phyloP scores from a whole-genome alignment of 1,140 invertebrate genomes.

The Anastrepha ludens region DNA sequence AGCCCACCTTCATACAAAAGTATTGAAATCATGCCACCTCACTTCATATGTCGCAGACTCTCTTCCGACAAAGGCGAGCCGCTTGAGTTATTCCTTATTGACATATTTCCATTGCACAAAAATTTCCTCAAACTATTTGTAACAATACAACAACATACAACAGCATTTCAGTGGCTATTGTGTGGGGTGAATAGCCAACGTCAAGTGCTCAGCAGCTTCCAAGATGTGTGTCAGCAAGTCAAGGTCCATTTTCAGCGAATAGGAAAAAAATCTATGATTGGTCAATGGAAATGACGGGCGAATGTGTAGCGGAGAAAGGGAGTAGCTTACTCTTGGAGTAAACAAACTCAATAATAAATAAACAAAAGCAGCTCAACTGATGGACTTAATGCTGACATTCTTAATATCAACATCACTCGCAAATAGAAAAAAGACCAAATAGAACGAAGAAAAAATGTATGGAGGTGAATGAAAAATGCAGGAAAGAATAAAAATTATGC shows the following conservation, averaged over 20 bases:
- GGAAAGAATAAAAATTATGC: neutral
- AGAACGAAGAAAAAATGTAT: neutral
- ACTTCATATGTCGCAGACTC: no score
- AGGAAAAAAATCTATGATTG: neutral
- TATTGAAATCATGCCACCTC: no score
- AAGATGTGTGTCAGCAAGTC: conserved; percentile 41
- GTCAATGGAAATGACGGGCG: neutral
- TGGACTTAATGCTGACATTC: conserved; percentile 11
- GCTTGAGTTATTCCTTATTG: no score
- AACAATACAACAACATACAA: no score
- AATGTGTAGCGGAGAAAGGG: neutral
- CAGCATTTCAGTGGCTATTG: neutral
- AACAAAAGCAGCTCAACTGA: conserved; percentile 7
- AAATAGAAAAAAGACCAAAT: neutral
- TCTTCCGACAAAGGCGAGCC: no score
- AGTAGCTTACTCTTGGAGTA: neutral
- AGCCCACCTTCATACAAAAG: no score
- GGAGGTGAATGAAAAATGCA: neutral
- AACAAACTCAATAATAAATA: conserved; percentile 19
- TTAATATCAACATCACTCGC: neutral
- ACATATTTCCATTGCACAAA: no score
- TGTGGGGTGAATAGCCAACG: neutral
- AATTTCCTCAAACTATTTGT: no score
- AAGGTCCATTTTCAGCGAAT: neutral
- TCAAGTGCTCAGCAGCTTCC: neutral